Evolutionary conservation across 2,113 vertebrate genomes (phyloP), one percentile per base, ranked within the genome.

Genomic region (Eulemur macaco): DNA sequence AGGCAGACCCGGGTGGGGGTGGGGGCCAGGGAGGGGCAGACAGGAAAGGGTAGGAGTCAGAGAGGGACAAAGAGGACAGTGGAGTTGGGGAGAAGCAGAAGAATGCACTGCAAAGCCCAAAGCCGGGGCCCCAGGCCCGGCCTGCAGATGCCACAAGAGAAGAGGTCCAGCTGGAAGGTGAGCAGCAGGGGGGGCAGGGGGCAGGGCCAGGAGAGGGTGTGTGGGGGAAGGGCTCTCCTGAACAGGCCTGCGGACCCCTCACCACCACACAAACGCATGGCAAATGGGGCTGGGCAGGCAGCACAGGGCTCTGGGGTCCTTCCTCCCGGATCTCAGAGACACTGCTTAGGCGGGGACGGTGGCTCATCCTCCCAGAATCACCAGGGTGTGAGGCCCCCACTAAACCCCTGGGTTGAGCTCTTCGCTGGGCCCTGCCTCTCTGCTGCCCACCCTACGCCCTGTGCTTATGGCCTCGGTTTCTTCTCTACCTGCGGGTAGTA

Each of bases 1-100:
- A 96, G 92, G 89, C 66, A 96, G 96, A 95, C 58, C 78, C 88
- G 23, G 45, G 42, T 34, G 47, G 52, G n/a, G 85, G 74, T 13
- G 11, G 58, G 88, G 58, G 11, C 76, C 82, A 18, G 76, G 76
- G 47, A 93, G 66, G 77, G 83, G 50, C 82, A 93, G 94, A 96
- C 83, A 97, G 56, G 78, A 89, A 80, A 97, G 66, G 64, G 63
- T 18, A 20, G 76, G 60, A 76, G 37, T 94, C 91, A 97, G 86
- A 91, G 82, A 92, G 73, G 90, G 68, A 85, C 82, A 93, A 11
- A 96, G 47, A 97, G 82, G 91, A 50, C 45, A 54, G 52, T 50
- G 42, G 82, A 89, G 78, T 42, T 71, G 91, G 78, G 60, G 56
- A 86, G 87, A 73, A 78, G 64, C 58, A 83, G 73, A 92, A 94